Conservation (phyloP, 2,888 invertebrate species). For the Brachynemurus nebulosus region DNA sequence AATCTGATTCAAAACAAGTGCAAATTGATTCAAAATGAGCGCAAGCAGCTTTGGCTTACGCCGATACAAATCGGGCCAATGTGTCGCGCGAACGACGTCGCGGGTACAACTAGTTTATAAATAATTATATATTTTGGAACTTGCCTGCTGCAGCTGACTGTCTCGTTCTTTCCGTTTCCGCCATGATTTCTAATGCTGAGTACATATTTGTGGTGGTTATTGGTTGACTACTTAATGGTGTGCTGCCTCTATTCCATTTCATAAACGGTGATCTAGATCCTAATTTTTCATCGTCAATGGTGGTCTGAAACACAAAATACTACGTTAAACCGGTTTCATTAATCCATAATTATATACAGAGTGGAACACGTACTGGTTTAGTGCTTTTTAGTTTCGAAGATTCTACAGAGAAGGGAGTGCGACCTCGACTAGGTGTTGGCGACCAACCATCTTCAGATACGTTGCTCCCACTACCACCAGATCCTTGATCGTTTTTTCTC, state of each 20-base stretch:
- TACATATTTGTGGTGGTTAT: slow-evolving; percentile 32
- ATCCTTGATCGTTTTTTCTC: slow-evolving; percentile 46
- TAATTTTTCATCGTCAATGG: slow-evolving; percentile 32
- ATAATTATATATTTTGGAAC: no score
- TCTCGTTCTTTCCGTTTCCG: slow-evolving; percentile 26
- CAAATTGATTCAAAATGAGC: no score
- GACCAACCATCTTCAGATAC: slow-evolving; percentile 30
- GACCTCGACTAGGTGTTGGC: slow-evolving; percentile 21
- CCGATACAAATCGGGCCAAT: no score
- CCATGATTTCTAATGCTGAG: slow-evolving; percentile 32
- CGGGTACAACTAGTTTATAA: no score
- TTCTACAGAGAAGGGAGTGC: slow-evolving; percentile 30
- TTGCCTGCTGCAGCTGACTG: neutral
- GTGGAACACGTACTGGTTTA: slow-evolving; percentile 30
- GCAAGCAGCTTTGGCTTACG: no score
- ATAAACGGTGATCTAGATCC: slow-evolving; percentile 31
- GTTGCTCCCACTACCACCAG: slow-evolving; percentile 29
- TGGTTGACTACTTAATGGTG: slow-evolving; percentile 18
- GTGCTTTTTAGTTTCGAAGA: slow-evolving; percentile 34
- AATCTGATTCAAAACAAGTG: no score
- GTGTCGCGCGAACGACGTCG: no score
- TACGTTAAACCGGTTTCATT: no score
- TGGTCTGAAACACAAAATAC: slow-evolving; percentile 24
- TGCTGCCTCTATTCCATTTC: slow-evolving; percentile 30
- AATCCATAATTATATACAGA: neutral